phyloP scores from a whole-genome alignment of 64 coral and sea anemone genomes.

The Exaiptasia diaphana region DNA sequence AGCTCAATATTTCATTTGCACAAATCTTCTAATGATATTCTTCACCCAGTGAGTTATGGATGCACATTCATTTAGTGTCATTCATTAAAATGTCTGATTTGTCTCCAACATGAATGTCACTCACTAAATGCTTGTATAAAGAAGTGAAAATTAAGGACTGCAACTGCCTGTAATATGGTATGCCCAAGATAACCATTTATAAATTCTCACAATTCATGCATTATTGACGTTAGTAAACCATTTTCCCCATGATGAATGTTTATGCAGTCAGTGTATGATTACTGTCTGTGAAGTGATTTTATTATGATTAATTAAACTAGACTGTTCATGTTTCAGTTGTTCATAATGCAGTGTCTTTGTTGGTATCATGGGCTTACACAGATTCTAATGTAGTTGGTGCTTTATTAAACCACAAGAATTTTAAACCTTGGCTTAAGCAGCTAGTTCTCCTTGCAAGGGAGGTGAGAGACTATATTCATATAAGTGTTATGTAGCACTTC shows the following conservation, averaged over 20 bases:
- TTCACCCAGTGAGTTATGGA: too few species aligned
- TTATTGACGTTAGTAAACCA: too few species aligned
- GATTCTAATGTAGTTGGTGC: slow-evolving; percentile 66
- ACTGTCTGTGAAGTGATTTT: not conserved
- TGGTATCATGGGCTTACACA: slow-evolving; percentile 90
- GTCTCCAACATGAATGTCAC: too few species aligned
- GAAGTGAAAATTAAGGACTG: too few species aligned
- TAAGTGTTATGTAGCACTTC: not conserved
- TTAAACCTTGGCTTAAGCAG: slow-evolving; percentile 90
- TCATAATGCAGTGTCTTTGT: slow-evolving; percentile 71
- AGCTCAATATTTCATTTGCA: too few species aligned
- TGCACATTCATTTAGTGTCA: too few species aligned
- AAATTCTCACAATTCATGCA: not conserved
- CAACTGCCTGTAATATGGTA: too few species aligned
- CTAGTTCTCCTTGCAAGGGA: slow-evolving; percentile 90
- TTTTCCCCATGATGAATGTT: too few species aligned
- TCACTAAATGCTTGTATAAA: too few species aligned
- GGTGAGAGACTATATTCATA: slow-evolving; percentile 14
- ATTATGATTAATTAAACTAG: not conserved
- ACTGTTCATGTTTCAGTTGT: slow-evolving; percentile 43
- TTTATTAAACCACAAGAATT: slow-evolving; percentile 82
- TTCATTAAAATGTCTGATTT: too few species aligned
- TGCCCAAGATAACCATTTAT: not conserved
- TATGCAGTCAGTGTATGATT: too few species aligned
- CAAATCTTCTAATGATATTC: too few species aligned